These are phyloP conservation scores for Protomyctophum bolini DNA, from an alignment of 2,113 vertebrate genomes.

Conservation along the genomic window DNA sequence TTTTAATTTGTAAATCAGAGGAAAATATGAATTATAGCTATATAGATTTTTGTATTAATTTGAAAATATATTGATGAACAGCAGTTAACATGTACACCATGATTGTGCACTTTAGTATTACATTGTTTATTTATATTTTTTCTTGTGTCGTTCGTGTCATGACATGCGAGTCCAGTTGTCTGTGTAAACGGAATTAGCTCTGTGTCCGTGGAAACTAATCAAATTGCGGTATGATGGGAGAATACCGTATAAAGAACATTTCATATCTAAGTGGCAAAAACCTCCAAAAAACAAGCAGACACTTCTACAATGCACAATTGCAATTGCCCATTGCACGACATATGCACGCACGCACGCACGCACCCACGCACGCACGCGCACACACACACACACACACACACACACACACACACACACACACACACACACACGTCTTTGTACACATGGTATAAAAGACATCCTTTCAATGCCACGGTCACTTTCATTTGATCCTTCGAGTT, in stretches of 20 bases:
- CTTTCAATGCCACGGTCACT: constrained; percentile 35
- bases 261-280: constrained; percentile 62
- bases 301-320: constrained; percentile 57
- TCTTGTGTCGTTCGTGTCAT: constrained; percentile 48
- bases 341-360: not conserved
- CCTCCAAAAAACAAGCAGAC: constrained; percentile 30
- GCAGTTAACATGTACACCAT: constrained; percentile 70
- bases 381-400: constrained; percentile 18
- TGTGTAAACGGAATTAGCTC: constrained; percentile 28
- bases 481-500: constrained; percentile 68
- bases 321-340: constrained; percentile 9
- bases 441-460: constrained; percentile 42
- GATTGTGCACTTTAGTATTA: constrained; percentile 80
- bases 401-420: not conserved
- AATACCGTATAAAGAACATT: constrained; percentile 54
- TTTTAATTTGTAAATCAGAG: constrained; percentile 83
- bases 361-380: not conserved
- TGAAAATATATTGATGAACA: constrained; percentile 70
- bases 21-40: constrained; percentile 45
- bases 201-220: constrained; percentile 53
- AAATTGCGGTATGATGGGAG: constrained; percentile 45
- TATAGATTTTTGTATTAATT: constrained; percentile 76
- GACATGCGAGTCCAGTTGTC: constrained; percentile 51
- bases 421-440: constrained; percentile 39
- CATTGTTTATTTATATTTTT: constrained; percentile 44